Conservation (phyloP, 35 echinoderm and acorn worm genomes). For the Apostichopus californicus region DNA sequence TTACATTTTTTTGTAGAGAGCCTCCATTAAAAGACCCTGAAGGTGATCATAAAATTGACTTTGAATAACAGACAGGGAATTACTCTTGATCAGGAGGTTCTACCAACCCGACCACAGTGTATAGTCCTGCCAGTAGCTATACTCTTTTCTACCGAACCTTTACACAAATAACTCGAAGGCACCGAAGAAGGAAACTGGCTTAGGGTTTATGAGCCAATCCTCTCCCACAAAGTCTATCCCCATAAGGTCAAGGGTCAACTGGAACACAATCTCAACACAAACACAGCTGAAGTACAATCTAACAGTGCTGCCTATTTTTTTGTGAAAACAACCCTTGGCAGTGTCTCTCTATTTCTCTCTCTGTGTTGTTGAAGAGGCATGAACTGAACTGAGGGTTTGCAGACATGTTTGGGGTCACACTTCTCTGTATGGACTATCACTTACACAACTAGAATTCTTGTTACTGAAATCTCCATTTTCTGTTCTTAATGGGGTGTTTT, state of each 20-base stretch:
- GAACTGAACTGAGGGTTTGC: background rate
- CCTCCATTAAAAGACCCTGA: constrained; percentile 8
- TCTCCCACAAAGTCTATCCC: constrained; percentile 30
- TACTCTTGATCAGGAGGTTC: background rate
- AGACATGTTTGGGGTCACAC: background rate
- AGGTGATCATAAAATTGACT: constrained; percentile 43
- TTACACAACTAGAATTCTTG: no score
- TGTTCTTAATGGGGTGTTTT: no score
- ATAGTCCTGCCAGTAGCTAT: background rate
- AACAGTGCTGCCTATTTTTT: constrained; percentile 23
- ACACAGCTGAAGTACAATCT: constrained; percentile 35
- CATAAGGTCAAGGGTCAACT: constrained; percentile 22
- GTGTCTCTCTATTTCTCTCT: background rate
- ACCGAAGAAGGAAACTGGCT: background rate
- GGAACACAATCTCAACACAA: constrained; percentile 44
- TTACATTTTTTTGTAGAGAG: constrained; percentile 4
- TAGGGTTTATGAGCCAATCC: constrained; percentile 38
- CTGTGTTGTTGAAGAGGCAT: background rate
- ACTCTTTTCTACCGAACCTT: background rate
- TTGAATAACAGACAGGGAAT: constrained; percentile 4
- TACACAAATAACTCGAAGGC: constrained; percentile 38
- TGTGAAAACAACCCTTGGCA: constrained; percentile 33
- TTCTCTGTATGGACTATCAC: no score
- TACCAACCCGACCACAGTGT: background rate
- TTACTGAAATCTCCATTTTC: no score